Evolutionary conservation across 2,888 invertebrate genomes (phyloP), one percentile per base, ranked within the genome.

Genomic region (Protophormia terraenovae): DNA sequence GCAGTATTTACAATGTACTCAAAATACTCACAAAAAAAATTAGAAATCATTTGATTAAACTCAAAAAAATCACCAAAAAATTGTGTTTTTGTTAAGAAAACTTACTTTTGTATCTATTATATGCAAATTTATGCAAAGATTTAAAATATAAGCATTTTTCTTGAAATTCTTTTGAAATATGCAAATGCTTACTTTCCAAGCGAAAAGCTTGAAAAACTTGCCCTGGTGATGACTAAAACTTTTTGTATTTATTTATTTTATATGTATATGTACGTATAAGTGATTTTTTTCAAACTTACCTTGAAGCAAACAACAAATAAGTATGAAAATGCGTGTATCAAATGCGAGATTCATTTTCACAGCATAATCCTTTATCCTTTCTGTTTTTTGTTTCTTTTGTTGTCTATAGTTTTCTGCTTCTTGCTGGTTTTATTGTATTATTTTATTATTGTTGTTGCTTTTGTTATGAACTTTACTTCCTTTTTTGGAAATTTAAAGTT

Each of bases 281-380:
- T n/a, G 47, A 32, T 32, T 32, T 10, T n/a, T 35, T 62, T 22
- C 2, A 35, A 41, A 86, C 90, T 90, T 87, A 90, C 90, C 90
- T 90, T 90, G 90, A 88, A 90, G 89, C 88, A 91, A 87, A 87
- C 89, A 90, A 88, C 89, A 90, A 88, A 89, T 90, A 88, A 92
- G 89, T 88, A 92, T 87, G 88, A 92, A 89, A 88, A 92, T 89
- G 88, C 88, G 89, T 88, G 90, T 90, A 89, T 90, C 90, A 87
- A 89, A 90, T 88, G 89, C 88, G 88, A 90, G 90, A 90, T 90
- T 91, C 92, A 92, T 92, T 90, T 91, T 91, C 90, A 89, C 88
- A 89, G 89, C 91, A 92, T 91, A 91, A 92, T 92, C 90, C 88
- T 84, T 86, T 85, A 84, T 87, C 88, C 29, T 22, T 55, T 24